Base-by-base conservation (phyloP, 2,113 vertebrate species). In the Synchiropus splendidus region DNA sequence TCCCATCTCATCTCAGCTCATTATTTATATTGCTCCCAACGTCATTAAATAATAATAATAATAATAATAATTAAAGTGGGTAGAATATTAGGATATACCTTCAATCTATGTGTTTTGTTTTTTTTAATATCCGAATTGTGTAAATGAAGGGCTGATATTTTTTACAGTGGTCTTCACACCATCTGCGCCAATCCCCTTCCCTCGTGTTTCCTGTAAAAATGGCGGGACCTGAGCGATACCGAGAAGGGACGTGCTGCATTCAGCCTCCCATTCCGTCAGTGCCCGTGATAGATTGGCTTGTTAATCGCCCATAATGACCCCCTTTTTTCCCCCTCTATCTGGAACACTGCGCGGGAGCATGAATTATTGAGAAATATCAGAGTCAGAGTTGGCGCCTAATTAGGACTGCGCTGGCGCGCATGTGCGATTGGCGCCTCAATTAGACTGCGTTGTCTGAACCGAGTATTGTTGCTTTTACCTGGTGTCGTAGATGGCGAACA, bases 401-500 rank as follows among this genome's bases (percentile, higher is more conserved):
- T 12, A 2, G n/a, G 34, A 36, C 12, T 36, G 6, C 34, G 6
- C 12, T 12, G 12, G 34, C 1, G 14, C 34, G 12, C 14, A 14
- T 12, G 34, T n/a, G 12, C 12, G 34, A 36, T 13, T 42, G 9
- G 15, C 9, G n/a, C 12, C 18, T 15, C 3, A 14, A 27, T 27
- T 27, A 27, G 21, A 5, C 8, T 27, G 21, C 8, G 21, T 27
- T 39, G 17, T 6, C n/a, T 18, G n/a, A 12, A 11, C 38, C 3
- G 17, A 12, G 12, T 39, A 18, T 9, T 39, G 43, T 39, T 53
- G 14, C 42, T n/a, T 88, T 77, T 69, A 97, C 94, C 92, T 89
- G 37, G 90, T 90, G 70, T 94, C 92, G 68, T 94, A 97, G 80
- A 97, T 90, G 52, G 89, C 86, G 66, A 92, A 90, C 17, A 96